phyloP scores from a whole-genome alignment of 2,888 invertebrate species.

The Cyrtodaria siliqua region DNA sequence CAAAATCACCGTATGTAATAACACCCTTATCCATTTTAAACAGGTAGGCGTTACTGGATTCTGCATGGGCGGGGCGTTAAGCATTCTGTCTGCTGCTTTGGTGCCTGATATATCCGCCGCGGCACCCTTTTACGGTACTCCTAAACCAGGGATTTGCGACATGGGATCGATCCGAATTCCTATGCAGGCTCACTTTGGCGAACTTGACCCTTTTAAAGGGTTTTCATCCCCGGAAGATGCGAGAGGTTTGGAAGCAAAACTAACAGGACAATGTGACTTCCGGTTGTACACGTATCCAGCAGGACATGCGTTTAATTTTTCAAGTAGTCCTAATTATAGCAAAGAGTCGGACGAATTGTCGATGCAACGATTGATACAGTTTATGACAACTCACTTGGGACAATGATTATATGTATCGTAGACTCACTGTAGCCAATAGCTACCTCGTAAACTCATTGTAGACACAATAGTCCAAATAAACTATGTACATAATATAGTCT shows the following conservation, averaged over 20 bases:
- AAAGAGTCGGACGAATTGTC: slow-evolving; percentile 63
- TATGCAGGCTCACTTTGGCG: slow-evolving; percentile 82
- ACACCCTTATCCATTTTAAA: no score
- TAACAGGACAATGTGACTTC: slow-evolving; percentile 55
- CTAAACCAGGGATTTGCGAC: slow-evolving; percentile 71
- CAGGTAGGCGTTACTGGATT: slow-evolving; percentile 84
- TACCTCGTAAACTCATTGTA: no score
- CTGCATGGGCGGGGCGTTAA: slow-evolving; percentile 84
- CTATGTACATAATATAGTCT: no score
- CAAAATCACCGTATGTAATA: no score
- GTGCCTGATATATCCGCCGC: slow-evolving; percentile 77
- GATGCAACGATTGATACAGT: slow-evolving; percentile 14
- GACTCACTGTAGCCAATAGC: no score
- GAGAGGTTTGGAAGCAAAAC: slow-evolving; percentile 68
- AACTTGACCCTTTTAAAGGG: slow-evolving; percentile 72
- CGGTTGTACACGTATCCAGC: slow-evolving; percentile 75
- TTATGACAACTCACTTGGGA: no score
- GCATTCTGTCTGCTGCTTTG: slow-evolving; percentile 74
- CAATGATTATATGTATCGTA: no score
- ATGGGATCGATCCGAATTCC: slow-evolving; percentile 77
- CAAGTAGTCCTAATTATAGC: slow-evolving; percentile 70
- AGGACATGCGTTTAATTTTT: slow-evolving; percentile 78
- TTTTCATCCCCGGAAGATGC: slow-evolving; percentile 79
- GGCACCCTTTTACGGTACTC: slow-evolving; percentile 83
- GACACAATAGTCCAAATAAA: no score